phyloP scores from a whole-genome alignment of 2,797 vertebrate species.

The Diplodus sargus region DNA sequence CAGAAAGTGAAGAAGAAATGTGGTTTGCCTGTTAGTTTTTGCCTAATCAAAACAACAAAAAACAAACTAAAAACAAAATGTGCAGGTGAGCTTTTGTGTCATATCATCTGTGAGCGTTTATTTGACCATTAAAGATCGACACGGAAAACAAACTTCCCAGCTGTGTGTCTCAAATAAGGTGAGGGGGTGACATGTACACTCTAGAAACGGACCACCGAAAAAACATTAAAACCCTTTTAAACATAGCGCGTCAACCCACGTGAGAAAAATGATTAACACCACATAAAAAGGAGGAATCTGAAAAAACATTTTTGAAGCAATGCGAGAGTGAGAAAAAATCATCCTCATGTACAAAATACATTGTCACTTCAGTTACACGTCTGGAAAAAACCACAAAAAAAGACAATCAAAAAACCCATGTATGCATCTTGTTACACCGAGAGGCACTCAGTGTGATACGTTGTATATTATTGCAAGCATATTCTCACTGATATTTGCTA shows the following conservation, averaged over 20 bases:
- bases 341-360: slow-evolving; percentile 86
- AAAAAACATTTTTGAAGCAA: slow-evolving; percentile 69
- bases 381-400: slow-evolving; percentile 76
- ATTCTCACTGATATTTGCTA: slow-evolving; percentile 87
- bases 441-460: slow-evolving; percentile 87
- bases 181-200: slow-evolving; percentile 58
- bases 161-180: slow-evolving; percentile 64
- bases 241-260: slow-evolving; percentile 70
- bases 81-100: slow-evolving; percentile 64
- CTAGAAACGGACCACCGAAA: slow-evolving; percentile 57
- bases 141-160: slow-evolving; percentile 53
- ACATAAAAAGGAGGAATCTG: slow-evolving; percentile 72
- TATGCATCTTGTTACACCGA: slow-evolving; percentile 87
- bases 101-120: slow-evolving; percentile 70
- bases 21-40: slow-evolving; percentile 73
- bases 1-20: slow-evolving; percentile 58
- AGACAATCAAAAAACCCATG: slow-evolving; percentile 82
- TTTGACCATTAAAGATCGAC: slow-evolving; percentile 67
- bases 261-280: slow-evolving; percentile 71
- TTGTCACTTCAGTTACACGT: slow-evolving; percentile 80
- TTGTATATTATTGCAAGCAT: slow-evolving; percentile 87
- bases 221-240: slow-evolving; percentile 70
- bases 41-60: slow-evolving; percentile 42
- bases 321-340: slow-evolving; percentile 74
- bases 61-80: slow-evolving; percentile 61